A percentile compares a stretch with the other conserved stretches of the same genome.
phyloP scores from a whole-genome alignment of 2,797 vertebrate genomes.

The Sebastes iracundus region DNA sequence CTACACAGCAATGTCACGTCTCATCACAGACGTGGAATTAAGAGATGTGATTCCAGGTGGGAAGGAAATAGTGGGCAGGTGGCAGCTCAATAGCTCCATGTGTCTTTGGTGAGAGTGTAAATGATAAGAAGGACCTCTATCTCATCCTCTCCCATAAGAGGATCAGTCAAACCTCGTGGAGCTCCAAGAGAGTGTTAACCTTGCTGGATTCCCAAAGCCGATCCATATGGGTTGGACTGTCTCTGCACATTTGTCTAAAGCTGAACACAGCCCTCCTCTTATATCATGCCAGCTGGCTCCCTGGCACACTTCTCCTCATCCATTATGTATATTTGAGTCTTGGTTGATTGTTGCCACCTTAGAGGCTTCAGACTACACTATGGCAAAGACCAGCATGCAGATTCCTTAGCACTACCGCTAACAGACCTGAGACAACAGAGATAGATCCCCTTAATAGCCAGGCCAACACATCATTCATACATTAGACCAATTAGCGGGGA shows the following conservation, averaged over 20 bases:
- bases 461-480: conserved; percentile 65
- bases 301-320: conserved; percentile 63
- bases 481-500: conserved; percentile 75
- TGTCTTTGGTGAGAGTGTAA: conserved; percentile 37
- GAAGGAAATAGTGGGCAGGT: conserved; percentile 9
- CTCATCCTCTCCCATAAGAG: conserved; percentile 45
- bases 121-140: conserved; percentile 32
- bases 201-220: conserved; percentile 47
- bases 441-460: conserved; percentile 43
- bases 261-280: conserved; percentile 67
- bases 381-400: conserved; percentile 34
- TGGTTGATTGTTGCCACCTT: conserved; percentile 66
- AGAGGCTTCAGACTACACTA: conserved; percentile 41
- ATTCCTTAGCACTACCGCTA: conserved; percentile 16
- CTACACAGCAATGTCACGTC: conserved; percentile 27
- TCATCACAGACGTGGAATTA: neutral
- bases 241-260: conserved; percentile 67
- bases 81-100: conserved; percentile 48
- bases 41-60: conserved; percentile 14
- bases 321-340: conserved; percentile 75
- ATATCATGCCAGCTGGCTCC: conserved; percentile 67
- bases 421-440: conserved; percentile 41
- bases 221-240: conserved; percentile 62
- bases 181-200: conserved; percentile 56
- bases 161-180: conserved; percentile 45